Percentiles rank a stretch among this genome's conserved stretches.
Conservation (phyloP, 2,888 invertebrate genomes). For the Lypha dubia region DNA sequence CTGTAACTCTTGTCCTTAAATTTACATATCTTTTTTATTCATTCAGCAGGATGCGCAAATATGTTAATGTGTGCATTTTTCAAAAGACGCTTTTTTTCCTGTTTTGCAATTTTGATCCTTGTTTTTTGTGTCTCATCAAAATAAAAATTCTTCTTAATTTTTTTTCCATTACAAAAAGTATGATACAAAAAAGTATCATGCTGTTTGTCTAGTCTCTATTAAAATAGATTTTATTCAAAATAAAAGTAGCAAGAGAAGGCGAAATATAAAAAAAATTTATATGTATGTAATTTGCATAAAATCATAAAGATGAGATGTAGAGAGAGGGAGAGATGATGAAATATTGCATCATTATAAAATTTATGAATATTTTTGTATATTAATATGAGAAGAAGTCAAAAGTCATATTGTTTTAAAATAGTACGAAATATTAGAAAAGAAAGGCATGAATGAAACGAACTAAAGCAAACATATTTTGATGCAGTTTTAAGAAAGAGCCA, state of each 20-base stretch:
- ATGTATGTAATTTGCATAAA: conserved; percentile 54
- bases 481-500: neutral
- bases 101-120: conserved; percentile 2
- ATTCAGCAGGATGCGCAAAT: neutral
- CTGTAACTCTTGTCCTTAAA: neutral
- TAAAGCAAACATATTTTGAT: neutral
- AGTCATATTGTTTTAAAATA: neutral
- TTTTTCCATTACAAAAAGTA: conserved; percentile 7
- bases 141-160: neutral
- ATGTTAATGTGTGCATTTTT: neutral
- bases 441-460: neutral
- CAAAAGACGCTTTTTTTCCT: conserved; percentile 10
- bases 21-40: neutral
- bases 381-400: neutral
- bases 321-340: conserved; percentile 45
- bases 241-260: conserved; percentile 4
- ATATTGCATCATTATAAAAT: conserved; percentile 56
- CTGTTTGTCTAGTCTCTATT: conserved; percentile 27
- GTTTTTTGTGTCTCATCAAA: conserved; percentile 1
- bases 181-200: conserved; percentile 17
- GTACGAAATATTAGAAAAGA: neutral
- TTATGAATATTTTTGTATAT: conserved; percentile 61
- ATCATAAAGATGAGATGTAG: conserved; percentile 18
- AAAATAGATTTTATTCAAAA: conserved; percentile 15
- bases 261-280: neutral